phyloP scores from a whole-genome alignment of 2,113 vertebrate species.

The Ibidorhyncha struthersii region DNA sequence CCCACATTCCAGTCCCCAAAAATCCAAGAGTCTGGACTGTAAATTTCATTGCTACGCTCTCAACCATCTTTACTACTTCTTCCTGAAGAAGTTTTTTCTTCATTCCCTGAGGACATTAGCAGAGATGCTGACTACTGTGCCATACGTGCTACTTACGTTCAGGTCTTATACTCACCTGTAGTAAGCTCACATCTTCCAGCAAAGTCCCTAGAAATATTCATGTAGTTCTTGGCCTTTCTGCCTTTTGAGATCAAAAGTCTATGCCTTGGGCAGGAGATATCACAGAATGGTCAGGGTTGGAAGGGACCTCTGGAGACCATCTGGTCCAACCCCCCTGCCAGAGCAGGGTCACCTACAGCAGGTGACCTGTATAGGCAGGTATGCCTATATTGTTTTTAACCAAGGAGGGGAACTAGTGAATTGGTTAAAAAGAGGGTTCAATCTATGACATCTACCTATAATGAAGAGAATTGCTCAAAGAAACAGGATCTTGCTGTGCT shows the following conservation, averaged over 20 bases:
- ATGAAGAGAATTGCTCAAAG: not conserved
- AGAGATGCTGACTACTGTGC: not conserved
- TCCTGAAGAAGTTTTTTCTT: not conserved
- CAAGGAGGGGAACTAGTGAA: not conserved
- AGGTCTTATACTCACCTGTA: not conserved
- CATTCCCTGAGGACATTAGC: not conserved
- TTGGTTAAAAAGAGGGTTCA: not conserved
- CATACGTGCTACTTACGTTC: not conserved
- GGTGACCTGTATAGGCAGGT: too few species aligned
- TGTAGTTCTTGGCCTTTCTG: not conserved
- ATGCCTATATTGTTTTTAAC: not conserved
- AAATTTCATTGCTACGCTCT: not conserved
- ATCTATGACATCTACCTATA: not conserved
- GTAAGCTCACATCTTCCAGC: not conserved
- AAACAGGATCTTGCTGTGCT: not conserved
- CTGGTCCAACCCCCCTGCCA: too few species aligned
- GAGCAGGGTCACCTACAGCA: too few species aligned
- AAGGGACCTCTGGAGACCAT: too few species aligned
- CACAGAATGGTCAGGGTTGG: too few species aligned
- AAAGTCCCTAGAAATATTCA: not conserved
- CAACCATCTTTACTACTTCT: not conserved
- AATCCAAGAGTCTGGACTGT: not conserved
- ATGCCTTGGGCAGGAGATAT: not conserved
- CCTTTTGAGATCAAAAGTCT: not conserved
- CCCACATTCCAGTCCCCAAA: fast-evolving